A percentile compares a stretch with the other conserved stretches of the same genome.
These are phyloP conservation scores for Marasmarcha lunaedactyla DNA, from an alignment of 2,888 invertebrate species.

Conservation along the genomic window DNA sequence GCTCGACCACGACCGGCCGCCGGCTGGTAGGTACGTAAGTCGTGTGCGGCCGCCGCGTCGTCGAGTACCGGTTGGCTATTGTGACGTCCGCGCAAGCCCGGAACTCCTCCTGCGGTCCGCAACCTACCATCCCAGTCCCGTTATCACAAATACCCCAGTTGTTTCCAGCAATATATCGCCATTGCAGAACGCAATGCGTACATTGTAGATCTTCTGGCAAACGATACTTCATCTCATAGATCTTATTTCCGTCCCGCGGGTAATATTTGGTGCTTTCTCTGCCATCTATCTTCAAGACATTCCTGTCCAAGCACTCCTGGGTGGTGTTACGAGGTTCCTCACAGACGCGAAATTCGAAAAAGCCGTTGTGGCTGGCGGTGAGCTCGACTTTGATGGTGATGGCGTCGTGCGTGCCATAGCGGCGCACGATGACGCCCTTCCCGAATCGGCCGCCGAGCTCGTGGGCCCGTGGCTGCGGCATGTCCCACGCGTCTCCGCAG, in stretches of 20 bases:
- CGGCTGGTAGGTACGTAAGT: constrained; percentile 52
- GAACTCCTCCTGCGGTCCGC: constrained; percentile 91
- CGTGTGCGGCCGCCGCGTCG: constrained; percentile 53
- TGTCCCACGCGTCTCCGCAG: constrained; percentile 88
- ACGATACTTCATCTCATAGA: constrained; percentile 81
- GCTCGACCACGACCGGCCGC: constrained; percentile 48
- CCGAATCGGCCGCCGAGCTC: constrained; percentile 88
- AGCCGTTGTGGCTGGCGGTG: constrained; percentile 90
- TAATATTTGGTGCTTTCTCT: constrained; percentile 73
- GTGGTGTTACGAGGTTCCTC: constrained; percentile 77
- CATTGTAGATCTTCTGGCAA: constrained; percentile 77
- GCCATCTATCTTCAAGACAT: constrained; percentile 72
- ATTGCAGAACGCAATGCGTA: constrained; percentile 86
- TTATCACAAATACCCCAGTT: constrained; percentile 84
- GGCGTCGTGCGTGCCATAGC: constrained; percentile 75
- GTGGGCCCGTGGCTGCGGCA: constrained; percentile 77
- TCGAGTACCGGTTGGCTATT: constrained; percentile 70
- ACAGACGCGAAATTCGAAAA: constrained; percentile 87
- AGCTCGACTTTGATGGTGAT: constrained; percentile 83
- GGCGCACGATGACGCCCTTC: constrained; percentile 84
- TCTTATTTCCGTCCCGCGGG: constrained; percentile 81
- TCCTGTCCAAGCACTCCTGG: constrained; percentile 82
- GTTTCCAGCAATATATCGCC: constrained; percentile 89
- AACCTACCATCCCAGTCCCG: constrained; percentile 83
- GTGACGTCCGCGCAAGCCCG: constrained; percentile 86